Percentiles rank a stretch among this genome's conserved stretches.
These are phyloP conservation scores for Podilymbus podiceps DNA, from an alignment of 2,113 vertebrate genomes.

Conservation along the genomic window DNA sequence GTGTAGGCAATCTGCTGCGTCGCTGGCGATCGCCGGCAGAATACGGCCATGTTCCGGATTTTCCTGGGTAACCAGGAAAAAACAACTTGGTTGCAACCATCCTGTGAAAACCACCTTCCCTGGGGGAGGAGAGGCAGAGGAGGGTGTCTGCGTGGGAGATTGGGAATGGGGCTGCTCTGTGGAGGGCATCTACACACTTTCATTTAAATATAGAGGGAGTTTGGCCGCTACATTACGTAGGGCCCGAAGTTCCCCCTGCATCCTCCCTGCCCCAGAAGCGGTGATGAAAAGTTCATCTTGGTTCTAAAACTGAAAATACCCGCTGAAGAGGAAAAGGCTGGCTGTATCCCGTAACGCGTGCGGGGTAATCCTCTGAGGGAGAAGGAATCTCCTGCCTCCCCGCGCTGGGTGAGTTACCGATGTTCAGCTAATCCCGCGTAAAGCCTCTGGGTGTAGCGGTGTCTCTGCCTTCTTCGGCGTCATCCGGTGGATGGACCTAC, in stretches of 20 bases:
- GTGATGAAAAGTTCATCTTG: neutral
- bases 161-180: neutral
- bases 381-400: neutral
- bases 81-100: neutral
- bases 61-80: neutral
- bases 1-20: fast-evolving
- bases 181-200: fast-evolving
- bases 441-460: neutral
- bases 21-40: neutral
- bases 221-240: neutral
- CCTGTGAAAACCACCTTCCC: fast-evolving
- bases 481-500: fast-evolving
- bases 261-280: neutral
- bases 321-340: neutral
- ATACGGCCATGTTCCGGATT: fast-evolving
- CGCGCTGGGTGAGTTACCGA: fast-evolving
- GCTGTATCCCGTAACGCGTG: fast-evolving
- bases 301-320: neutral
- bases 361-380: fast-evolving
- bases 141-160: fast-evolving
- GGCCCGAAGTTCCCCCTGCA: neutral
- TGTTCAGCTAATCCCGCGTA: fast-evolving
- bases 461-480: neutral
- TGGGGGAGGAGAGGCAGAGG: neutral
- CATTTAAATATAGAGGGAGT: neutral